phyloP scores from a whole-genome alignment of 2,113 vertebrate species.

The chimpanzee (Pan troglodytes) region NHGRI_mPanTro3-v2.1_pri NC_072421.2:66048001-66048500 shows the following conservation, averaged over 20 bases:
- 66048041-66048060: not conserved
- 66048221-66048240: slow-evolving; percentile 79
- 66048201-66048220: slow-evolving; percentile 54
- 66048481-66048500: not conserved
- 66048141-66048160: not conserved
- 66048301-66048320: slow-evolving; percentile 62
- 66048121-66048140: slow-evolving; percentile 21
- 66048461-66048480: not conserved
- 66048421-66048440: not conserved
- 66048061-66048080: not conserved
- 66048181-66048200: slow-evolving; percentile 11
- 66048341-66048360: slow-evolving; percentile 53
- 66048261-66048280: slow-evolving; percentile 70
- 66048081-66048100: not conserved
- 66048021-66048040: slow-evolving; percentile 15
- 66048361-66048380: not conserved
- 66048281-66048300: slow-evolving; percentile 72
- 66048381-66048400: not conserved
- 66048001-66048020: not conserved
- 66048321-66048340: slow-evolving; percentile 35
- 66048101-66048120: not conserved
- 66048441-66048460: not conserved
- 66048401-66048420: not conserved
- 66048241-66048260: slow-evolving; percentile 39
- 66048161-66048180: slow-evolving; percentile 26